Base-by-base conservation (phyloP, 1,140 invertebrate genomes). In the Neotoxoptera formosana region DNA sequence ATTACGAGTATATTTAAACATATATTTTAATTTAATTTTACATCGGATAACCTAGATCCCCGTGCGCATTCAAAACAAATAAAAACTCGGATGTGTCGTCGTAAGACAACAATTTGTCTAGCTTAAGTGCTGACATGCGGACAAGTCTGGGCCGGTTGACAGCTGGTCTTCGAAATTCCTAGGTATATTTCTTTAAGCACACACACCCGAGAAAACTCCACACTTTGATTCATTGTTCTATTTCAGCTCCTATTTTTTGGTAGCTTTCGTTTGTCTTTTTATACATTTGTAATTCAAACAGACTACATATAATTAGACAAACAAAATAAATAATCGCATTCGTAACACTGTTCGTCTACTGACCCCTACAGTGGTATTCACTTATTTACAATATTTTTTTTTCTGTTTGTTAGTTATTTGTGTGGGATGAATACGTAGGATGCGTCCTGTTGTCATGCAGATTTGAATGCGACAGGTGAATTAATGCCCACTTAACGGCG, bases 41-140 rank as follows among this genome's bases (percentile, higher is more conserved):
- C 7, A 67, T 90, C 30, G 14, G 48, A 56, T 93, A 93, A 86
- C 30, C 41, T 20, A 23, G 41, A 86, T 76, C 45, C 45, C 21
- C 21, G 34, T 56, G 53, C 21, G 34, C 45, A 83, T 48, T 76
- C 47, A 83, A 84, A 84, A 93, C 81, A 84, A 93, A 93, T 93
- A 93, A 93, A 93, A 93, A 93, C 81, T 86, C 14, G 34, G 11
- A 51, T 53, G 36, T 93, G 48, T 86, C 81, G 48, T 53, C 81
- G 48, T 41, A 93, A 83, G 81, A 92, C 47, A 84, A 53, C 91
- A 93, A 93, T 93, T 93, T 93, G 91, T 93, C 91, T 93, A 84
- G 91, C 91, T 93, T 93, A 93, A 93, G 91, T 93, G 81, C 81
- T 93, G 91, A 93, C 91, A 86, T 34, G 67, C 23, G 91, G 76